These are phyloP conservation scores for Hippocampus kuda DNA, from an alignment of 2,797 vertebrate genomes.

Conservation along the genomic window DNA sequence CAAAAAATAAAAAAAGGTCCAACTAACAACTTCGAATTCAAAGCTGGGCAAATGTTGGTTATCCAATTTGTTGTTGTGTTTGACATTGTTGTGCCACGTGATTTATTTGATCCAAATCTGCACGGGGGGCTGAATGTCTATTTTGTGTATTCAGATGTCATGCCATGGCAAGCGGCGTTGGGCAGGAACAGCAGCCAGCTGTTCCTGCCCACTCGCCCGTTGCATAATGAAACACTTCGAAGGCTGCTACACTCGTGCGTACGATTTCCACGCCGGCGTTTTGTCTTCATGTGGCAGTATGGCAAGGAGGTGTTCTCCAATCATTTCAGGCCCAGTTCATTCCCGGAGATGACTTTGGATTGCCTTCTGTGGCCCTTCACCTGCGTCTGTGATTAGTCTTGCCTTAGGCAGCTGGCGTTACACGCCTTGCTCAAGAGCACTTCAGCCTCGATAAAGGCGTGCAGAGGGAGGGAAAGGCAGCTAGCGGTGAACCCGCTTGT, in stretches of 20 bases:
- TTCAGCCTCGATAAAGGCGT: too few relatives aligned
- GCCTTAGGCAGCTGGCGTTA: too few relatives aligned
- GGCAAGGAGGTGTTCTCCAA: background rate
- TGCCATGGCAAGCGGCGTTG: slow-evolving; percentile 29
- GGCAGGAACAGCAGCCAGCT: slow-evolving; percentile 51
- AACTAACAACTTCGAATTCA: background rate
- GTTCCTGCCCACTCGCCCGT: slow-evolving; percentile 18
- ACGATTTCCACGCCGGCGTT: slow-evolving; percentile 34
- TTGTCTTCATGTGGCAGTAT: slow-evolving; percentile 26
- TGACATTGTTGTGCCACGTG: background rate
- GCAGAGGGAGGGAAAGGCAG: too few relatives aligned
- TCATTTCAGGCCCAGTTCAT: too few relatives aligned
- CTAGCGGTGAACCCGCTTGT: too few relatives aligned
- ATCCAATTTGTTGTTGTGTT: slow-evolving; percentile 16
- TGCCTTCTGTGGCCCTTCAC: too few relatives aligned
- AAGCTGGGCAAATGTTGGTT: slow-evolving; percentile 7
- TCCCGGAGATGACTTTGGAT: too few relatives aligned
- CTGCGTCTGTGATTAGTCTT: too few relatives aligned
- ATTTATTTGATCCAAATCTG: background rate
- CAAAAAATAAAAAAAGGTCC: slow-evolving; percentile 7
- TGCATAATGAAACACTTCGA: slow-evolving; percentile 45
- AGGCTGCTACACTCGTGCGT: slow-evolving; percentile 31
- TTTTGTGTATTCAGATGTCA: slow-evolving; percentile 63
- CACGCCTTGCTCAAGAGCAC: too few relatives aligned
- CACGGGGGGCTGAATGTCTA: slow-evolving; percentile 18